Base-by-base conservation (phyloP, 2,797 vertebrate genomes). In the Trematomus bernacchii region DNA sequence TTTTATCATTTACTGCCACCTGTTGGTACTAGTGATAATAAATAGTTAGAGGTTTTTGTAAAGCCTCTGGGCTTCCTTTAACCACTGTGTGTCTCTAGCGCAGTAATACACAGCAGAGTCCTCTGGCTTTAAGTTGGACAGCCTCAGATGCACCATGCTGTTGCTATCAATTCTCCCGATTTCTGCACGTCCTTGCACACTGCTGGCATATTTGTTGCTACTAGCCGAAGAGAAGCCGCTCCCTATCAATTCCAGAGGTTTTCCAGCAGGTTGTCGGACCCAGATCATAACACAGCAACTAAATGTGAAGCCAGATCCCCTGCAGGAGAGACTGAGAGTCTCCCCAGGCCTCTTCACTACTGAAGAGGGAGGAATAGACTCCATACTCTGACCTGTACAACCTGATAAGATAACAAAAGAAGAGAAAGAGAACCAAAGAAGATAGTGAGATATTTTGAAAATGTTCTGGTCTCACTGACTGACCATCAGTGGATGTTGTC, bases 291-390 rank as follows among this genome's bases (percentile, higher is more conserved):
- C 21, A 21, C 21, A 43, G 13, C 1, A 1, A 6, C 0, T 50
- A 62, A 92, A 87, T 42, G 42, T 23, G 70, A 85, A 87, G 4
- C 86, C 87, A 80, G 85, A 83, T 63, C 37, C 84, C 23, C 50
- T 57, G 37, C 87, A 92, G 62, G 81, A 89, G 7, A 91, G 67
- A 70, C 69, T 91, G 21, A 83, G 64, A 54, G 71, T 54, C 62
- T 86, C 84, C 37, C 76, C 10, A 0, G 64, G 60, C 44, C 1
- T 40, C 68, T 84, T 89, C 13, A 63, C 0, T 2, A 51, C 54
- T 62, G 77, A 42, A 44, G 13, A 27, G 52, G 70, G 2, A n/a
- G 70, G 23, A 21, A 54, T 16, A 13, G 58, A 60, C 58, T 60
- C 58, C 58, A 60, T 46, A 14, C 0, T 75, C 71, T 53, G 71